Percentiles rank a stretch among this genome's conserved stretches.
Conservation (phyloP, 2,888 invertebrate species). For the Hololepta plana region DNA sequence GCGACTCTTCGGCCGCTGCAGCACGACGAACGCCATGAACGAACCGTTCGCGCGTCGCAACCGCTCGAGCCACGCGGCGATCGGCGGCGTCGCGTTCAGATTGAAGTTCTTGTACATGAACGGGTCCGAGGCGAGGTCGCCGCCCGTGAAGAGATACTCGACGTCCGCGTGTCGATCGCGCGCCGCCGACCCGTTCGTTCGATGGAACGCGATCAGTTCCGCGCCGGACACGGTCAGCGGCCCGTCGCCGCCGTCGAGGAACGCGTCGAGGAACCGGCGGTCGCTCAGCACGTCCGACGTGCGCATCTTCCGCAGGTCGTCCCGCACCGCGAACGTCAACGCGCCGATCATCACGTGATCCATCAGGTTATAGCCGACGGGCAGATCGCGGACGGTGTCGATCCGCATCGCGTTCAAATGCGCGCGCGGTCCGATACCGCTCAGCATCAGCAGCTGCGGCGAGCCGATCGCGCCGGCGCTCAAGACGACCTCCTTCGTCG, state of each 20-base stretch:
- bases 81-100: too few relatives aligned
- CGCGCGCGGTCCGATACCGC: constrained; percentile 43
- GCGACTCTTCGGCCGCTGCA: constrained; percentile 55
- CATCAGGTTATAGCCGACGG: constrained; percentile 47
- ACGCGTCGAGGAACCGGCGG: too few relatives aligned
- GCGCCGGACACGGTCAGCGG: too few relatives aligned
- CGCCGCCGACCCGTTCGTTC: constrained; percentile 36
- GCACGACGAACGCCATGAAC: constrained; percentile 30
- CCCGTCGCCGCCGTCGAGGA: too few relatives aligned
- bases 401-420: constrained; percentile 39
- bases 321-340: constrained; percentile 32
- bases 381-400: constrained; percentile 38
- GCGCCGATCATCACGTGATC: constrained; percentile 47
- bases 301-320: too few relatives aligned
- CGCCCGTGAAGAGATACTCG: constrained; percentile 40
- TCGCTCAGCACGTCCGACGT: too few relatives aligned
- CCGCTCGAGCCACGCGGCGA: background rate
- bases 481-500: constrained; percentile 35
- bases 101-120: too few relatives aligned
- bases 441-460: constrained; percentile 54
- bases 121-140: too few relatives aligned
- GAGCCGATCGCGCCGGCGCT: constrained; percentile 57
- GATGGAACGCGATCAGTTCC: constrained; percentile 34
- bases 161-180: constrained; percentile 41
- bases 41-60: background rate